Evolutionary conservation across 2,113 vertebrate species (phyloP).

Genomic region (Microcebus lehilahytsara): DNA sequence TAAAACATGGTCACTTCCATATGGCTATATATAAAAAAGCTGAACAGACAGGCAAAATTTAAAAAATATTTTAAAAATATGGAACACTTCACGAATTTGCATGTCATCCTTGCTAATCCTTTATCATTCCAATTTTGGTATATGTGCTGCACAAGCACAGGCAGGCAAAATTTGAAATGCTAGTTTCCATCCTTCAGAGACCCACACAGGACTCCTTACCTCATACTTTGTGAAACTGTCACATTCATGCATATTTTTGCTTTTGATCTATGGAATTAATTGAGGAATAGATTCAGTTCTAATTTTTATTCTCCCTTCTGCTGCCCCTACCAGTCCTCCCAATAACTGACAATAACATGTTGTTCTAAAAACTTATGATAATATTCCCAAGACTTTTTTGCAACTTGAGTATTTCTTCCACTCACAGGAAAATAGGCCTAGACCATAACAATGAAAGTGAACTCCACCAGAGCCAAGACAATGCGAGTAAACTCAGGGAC

Average conservation of each 20-base stretch:
- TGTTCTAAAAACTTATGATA: conserved; percentile 62
- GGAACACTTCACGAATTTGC: neutral
- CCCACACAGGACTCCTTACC: neutral
- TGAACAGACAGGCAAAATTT: neutral
- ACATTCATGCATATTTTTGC: conserved; percentile 36
- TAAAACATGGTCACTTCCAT: conserved; percentile 12
- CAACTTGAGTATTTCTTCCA: conserved; percentile 79
- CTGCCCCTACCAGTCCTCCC: neutral
- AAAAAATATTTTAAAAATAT: neutral
- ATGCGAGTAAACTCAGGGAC: conserved; percentile 70
- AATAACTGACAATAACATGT: conserved; percentile 70
- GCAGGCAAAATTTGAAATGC: conserved; percentile 13
- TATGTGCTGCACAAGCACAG: neutral
- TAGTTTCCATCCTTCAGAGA: neutral
- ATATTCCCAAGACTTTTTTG: conserved; percentile 74
- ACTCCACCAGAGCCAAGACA: conserved; percentile 80
- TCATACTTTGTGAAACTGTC: conserved; percentile 36
- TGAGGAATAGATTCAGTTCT: conserved; percentile 56
- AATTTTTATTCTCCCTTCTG: conserved; percentile 40
- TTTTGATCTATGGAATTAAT: conserved; percentile 44
- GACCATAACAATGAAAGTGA: conserved; percentile 79
- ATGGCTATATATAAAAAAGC: conserved; percentile 4
- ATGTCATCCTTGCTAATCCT: neutral
- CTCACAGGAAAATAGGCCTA: conserved; percentile 78
- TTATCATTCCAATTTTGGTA: neutral